Evolutionary conservation across 2,797 vertebrate species (phyloP), one percentile per base, ranked within the genome.

Genomic region (Karalla daura): DNA sequence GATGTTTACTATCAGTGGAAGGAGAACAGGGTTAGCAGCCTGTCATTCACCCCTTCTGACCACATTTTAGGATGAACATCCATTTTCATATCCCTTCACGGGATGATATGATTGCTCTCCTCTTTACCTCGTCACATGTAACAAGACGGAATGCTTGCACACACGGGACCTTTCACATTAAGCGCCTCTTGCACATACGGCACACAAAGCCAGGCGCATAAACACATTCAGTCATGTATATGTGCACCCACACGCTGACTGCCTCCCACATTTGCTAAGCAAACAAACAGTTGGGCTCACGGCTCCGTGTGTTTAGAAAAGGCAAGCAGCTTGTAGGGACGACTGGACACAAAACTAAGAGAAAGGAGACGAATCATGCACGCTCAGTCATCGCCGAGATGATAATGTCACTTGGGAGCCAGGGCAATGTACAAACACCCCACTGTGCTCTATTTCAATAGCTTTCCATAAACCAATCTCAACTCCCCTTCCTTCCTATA

Each of bases 391-490:
- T 67, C 58, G 50, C 45, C 0, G 32, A 76, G 62, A 86, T 80
- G 69, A 64, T 59, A 56, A 70, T 83, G 80, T 82, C 74, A 76
- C 71, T 80, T 40, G 77, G 78, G 79, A 86, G 63, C 50, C 1
- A 33, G 40, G 33, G 51, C 65, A 68, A 27, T 58, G 70, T 40
- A 62, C 63, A 79, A 83, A 77, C 60, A 78, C 55, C 80, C 68
- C 12, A 43, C 70, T 78, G 81, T 64, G 76, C 56, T 77, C 41
- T 54, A 74, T 86, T 91, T 85, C 73, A 77, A 75, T 81, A 63
- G 84, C 80, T 81, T 88, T 73, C 47, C 78, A 82, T 78, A 81
- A 85, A 80, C 64, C 70, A 76, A 65, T 79, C 67, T 74, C 78
- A 84, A 77, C 70, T 56, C 30, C 46, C 33, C 32, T n/a, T 74